phyloP scores from a whole-genome alignment of 2,888 invertebrate genomes.

The Eupithecia pulchellata region DNA sequence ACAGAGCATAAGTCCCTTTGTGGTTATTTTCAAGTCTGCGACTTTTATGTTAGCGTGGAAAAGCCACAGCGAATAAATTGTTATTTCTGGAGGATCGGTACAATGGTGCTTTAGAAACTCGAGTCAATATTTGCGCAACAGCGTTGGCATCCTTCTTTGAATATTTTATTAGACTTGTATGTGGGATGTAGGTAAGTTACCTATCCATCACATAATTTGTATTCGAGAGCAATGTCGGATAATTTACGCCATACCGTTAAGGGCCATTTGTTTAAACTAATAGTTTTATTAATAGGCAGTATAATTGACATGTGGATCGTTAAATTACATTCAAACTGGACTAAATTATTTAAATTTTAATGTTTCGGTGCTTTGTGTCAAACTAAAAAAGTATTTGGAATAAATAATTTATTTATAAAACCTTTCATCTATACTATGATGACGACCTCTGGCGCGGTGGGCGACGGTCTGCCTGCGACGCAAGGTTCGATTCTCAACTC shows the following conservation, averaged over 20 bases:
- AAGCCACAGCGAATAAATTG: conserved; percentile 35
- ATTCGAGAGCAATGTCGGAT: conserved; percentile 19
- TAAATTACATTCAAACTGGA: not conserved
- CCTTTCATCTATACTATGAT: too few species aligned
- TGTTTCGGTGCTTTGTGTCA: not conserved
- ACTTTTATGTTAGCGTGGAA: conserved; percentile 33
- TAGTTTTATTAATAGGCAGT: not conserved
- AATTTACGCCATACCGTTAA: not conserved
- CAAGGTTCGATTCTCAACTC: too few species aligned
- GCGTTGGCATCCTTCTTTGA: conserved; percentile 24
- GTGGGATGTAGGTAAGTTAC: not conserved
- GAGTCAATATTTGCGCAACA: conserved; percentile 34
- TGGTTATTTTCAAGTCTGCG: conserved; percentile 35
- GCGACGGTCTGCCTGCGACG: too few species aligned
- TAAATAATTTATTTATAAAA: not conserved
- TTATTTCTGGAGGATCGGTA: conserved; percentile 33
- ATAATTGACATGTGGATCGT: not conserved
- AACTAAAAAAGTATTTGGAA: not conserved
- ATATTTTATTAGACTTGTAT: conserved; percentile 1
- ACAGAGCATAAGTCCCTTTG: conserved; percentile 24
- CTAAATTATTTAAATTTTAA: not conserved
- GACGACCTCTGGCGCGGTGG: too few species aligned
- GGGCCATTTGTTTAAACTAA: not conserved
- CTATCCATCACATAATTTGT: conserved; percentile 6
- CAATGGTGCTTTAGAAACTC: conserved; percentile 34